Evolutionary conservation across 2,888 invertebrate genomes (phyloP).

Genomic region (Oxyteleia sp.): DNA sequence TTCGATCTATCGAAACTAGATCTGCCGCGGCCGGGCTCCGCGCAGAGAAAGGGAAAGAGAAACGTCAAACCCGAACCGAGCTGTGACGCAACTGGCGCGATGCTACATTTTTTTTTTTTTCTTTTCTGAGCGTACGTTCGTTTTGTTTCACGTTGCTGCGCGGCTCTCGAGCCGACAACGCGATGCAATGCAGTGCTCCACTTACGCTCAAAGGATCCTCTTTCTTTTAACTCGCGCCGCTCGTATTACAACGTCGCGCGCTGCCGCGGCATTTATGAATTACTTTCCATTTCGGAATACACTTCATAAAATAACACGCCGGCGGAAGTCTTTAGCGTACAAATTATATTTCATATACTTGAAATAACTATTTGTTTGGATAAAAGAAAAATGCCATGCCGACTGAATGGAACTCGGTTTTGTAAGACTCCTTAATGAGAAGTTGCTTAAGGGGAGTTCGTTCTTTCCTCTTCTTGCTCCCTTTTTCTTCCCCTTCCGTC

Average conservation of each 20-base stretch:
- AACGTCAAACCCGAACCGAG: conserved; percentile 10
- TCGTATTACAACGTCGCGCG: conserved; percentile 6
- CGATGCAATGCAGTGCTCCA: conserved; percentile 55
- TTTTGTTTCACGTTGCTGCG: too few species aligned
- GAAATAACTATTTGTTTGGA: conserved; percentile 20
- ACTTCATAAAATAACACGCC: conserved; percentile 31
- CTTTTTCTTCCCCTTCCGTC: too few species aligned
- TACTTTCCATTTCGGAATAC: conserved; percentile 44
- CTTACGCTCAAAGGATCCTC: conserved; percentile 50
- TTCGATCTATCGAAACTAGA: conserved; percentile 47
- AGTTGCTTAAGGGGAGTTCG: neutral
- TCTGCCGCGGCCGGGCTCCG: neutral
- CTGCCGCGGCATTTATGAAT: conserved; percentile 10
- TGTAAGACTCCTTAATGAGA: conserved; percentile 22
- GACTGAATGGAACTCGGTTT: conserved; percentile 23
- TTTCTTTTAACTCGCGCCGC: conserved; percentile 26
- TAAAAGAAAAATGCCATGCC: conserved; percentile 19
- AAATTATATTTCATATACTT: conserved; percentile 39
- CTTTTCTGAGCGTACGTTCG: too few species aligned
- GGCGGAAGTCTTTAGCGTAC: conserved; percentile 33
- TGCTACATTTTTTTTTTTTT: conserved; percentile 35
- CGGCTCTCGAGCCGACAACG: conserved; percentile 15
- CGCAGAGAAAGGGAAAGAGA: conserved; percentile 33
- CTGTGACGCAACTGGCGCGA: conserved; percentile 35
- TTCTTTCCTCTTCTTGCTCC: neutral